Evolutionary conservation across 37 sponge, comb jelly and placozoan genomes (phyloP).

Genomic region (Cliona cf. orientalis): DNA sequence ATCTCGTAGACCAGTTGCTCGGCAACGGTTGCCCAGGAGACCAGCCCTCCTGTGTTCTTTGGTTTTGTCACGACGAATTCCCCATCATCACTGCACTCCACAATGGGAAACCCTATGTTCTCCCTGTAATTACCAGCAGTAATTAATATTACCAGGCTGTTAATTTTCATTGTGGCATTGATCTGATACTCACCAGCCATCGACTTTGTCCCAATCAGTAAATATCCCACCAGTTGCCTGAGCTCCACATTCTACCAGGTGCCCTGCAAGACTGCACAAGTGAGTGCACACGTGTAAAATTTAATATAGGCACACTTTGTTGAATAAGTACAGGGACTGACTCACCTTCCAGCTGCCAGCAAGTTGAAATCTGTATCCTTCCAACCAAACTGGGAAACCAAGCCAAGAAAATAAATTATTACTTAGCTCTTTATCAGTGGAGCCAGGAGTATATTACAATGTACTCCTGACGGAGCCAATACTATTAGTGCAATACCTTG

Average conservation of each 20-base stretch:
- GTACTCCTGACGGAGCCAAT: neutral
- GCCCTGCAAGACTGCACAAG: constrained; percentile 90
- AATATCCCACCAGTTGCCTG: constrained; percentile 97
- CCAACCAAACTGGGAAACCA: constrained; percentile 88
- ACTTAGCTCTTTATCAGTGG: neutral
- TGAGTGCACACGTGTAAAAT: neutral
- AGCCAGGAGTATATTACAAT: neutral
- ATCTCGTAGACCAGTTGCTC: constrained; percentile 99
- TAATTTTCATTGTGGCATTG: neutral
- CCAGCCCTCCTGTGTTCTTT: constrained; percentile 84
- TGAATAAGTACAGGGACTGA: neutral
- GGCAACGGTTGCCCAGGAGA: constrained; percentile 82
- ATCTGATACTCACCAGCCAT: constrained; percentile 92
- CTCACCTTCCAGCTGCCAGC: constrained; percentile 87
- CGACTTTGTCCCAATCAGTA: constrained; percentile 94
- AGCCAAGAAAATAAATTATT: neutral
- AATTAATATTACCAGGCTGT: too few relatives aligned
- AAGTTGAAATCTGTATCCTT: constrained; percentile 63
- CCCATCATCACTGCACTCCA: constrained; percentile 83
- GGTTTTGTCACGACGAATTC: constrained; percentile 88
- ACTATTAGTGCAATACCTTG: constrained; percentile 34
- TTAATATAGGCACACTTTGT: neutral
- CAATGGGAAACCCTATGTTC: constrained; percentile 96
- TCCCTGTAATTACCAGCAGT: constrained; percentile 54
- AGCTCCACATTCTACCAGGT: constrained; percentile 98